Evolutionary conservation across 2,888 invertebrate species (phyloP), one percentile per base, ranked within the genome.

Genomic region (Chloromyia formosa): DNA sequence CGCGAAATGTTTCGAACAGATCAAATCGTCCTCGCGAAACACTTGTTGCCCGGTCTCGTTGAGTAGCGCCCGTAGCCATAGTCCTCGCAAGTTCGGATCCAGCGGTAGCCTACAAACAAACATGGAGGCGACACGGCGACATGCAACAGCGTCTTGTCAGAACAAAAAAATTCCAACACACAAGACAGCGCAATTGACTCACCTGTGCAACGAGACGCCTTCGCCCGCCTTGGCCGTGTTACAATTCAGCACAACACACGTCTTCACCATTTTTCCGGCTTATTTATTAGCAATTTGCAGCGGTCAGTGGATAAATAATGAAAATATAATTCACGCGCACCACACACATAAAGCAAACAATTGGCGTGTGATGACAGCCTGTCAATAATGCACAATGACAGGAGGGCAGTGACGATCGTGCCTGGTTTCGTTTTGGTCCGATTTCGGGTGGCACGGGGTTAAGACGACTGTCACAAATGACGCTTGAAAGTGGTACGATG

Each of bases 1-100:
- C 3, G 58, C 35, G 60, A 75, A 75, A 22, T 75, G 75, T 53
- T 75, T 75, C 5, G 75, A 75, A 27, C 75, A 75, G 18, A 75
- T 75, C 20, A 61, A 18, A 53, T 73, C 75, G 5, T 69, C 62
- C 53, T 75, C 73, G 4, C 61, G 73, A 22, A 73, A 73, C 1
- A 75, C 54, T 12, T 20, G 68, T 22, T 75, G 73, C 10, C 75
- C 68, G 12, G 69, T 75, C 23, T 75, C 60, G 7, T 68, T 35
- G 5, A 61, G n/a, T 20, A 75, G 35, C 12, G 75, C 68, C n/a
- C 61, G 16, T 20, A 73, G 61, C 75, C 73, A 75, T 1, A 45
- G 35, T 14, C 23, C n/a, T 14, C 73, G 73, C 3, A 42, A 12
- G n/a, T 53, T 23, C n/a, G 75, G 27, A 22, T 73, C 56, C 35